These are phyloP conservation scores for Xestia xanthographa DNA, from an alignment of 2,888 invertebrate genomes.

Conservation along the genomic window DNA sequence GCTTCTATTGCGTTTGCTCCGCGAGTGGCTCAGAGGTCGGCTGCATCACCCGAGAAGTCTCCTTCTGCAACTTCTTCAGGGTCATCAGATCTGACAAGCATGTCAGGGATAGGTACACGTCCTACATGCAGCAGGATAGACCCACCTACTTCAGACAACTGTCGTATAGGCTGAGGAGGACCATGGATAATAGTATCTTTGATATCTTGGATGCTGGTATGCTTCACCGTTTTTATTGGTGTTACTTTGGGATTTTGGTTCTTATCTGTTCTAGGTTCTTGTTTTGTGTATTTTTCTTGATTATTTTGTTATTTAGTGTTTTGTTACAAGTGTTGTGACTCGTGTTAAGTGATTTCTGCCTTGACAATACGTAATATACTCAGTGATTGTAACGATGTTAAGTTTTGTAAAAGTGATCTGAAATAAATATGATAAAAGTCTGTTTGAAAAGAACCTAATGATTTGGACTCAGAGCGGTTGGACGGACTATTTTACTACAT, in stretches of 20 bases:
- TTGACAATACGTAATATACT: too few relatives aligned
- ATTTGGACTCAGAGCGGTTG: not conserved
- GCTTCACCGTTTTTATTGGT: constrained; percentile 48
- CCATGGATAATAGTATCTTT: constrained; percentile 82
- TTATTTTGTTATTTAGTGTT: constrained; percentile 19
- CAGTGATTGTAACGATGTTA: not conserved
- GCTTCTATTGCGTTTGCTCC: constrained; percentile 82
- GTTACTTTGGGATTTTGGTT: constrained; percentile 56
- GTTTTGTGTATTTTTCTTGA: constrained; percentile 3
- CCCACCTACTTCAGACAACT: constrained; percentile 81
- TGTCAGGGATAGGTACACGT: constrained; percentile 73
- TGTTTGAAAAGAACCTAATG: not conserved
- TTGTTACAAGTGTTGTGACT: constrained; percentile 12
- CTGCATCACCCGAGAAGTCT: constrained; percentile 76
- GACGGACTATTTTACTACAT: not conserved
- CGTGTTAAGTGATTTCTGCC: not conserved
- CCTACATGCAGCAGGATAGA: constrained; percentile 78
- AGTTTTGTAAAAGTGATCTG: not conserved
- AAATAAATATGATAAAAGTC: not conserved
- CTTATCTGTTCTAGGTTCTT: constrained; percentile 24
- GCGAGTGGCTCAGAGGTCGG: constrained; percentile 67
- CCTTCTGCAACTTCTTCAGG: constrained; percentile 81
- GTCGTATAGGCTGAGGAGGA: constrained; percentile 82
- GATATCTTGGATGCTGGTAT: constrained; percentile 81
- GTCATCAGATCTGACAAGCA: constrained; percentile 66